Evolutionary conservation across 2,888 invertebrate species (phyloP).

Genomic region (Drosophila falleni): DNA sequence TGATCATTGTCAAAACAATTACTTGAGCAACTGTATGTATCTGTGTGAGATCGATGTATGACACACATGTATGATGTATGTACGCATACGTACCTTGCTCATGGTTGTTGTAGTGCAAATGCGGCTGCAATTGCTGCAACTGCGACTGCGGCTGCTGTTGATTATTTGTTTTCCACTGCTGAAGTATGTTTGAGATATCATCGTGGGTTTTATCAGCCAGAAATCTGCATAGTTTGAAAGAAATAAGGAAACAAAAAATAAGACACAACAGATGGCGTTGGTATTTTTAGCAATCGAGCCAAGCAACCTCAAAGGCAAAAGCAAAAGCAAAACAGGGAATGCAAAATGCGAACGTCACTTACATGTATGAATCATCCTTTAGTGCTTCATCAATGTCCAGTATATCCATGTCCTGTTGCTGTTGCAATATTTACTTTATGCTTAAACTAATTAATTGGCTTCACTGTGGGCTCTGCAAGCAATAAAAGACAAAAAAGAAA

Average conservation of each 20-base stretch:
- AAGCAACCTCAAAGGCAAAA: conserved; percentile 14
- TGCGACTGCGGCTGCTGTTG: conserved; percentile 52
- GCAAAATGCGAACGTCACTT: conserved; percentile 58
- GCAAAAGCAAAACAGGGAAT: not conserved
- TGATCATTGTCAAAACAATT: not conserved
- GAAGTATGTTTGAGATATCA: conserved; percentile 85
- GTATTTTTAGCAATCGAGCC: conserved; percentile 39
- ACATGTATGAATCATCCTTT: conserved; percentile 85
- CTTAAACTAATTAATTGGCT: conserved; percentile 21
- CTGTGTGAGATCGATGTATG: conserved; percentile 18
- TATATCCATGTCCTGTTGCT: conserved; percentile 82
- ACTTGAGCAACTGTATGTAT: not conserved
- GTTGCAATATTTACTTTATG: conserved; percentile 1
- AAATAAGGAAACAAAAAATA: conserved; percentile 27
- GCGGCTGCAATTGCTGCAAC: conserved; percentile 44
- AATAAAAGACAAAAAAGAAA: conserved; percentile 13
- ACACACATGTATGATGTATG: conserved; percentile 18
- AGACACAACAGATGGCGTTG: conserved; percentile 27
- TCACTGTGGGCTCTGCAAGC: conserved; percentile 18
- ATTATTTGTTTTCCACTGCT: conserved; percentile 85
- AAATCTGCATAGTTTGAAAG: conserved; percentile 70
- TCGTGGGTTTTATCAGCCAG: conserved; percentile 85
- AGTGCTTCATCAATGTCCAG: conserved; percentile 85
- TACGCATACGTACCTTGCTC: conserved; percentile 81
- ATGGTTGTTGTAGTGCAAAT: conserved; percentile 60